phyloP scores from a whole-genome alignment of 2,888 invertebrate genomes.

The Dascillus cervinus region DNA sequence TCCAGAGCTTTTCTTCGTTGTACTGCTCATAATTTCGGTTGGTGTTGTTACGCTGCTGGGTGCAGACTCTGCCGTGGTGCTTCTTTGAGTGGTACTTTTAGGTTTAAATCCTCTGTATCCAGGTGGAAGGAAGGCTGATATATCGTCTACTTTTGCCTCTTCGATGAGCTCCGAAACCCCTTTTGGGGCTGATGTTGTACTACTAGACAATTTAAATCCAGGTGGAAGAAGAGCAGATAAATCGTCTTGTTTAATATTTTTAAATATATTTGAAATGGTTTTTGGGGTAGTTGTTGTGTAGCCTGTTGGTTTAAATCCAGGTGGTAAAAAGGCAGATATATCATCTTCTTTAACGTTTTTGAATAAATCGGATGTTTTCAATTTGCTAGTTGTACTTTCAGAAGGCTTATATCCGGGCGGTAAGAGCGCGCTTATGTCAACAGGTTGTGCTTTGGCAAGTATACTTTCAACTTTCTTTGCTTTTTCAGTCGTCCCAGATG shows the following conservation, averaged over 20 bases:
- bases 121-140: conserved; percentile 57
- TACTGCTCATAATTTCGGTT: conserved; percentile 13
- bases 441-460: conserved; percentile 27
- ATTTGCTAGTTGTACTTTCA: conserved; percentile 14
- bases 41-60: conserved; percentile 8
- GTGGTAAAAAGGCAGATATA: conserved; percentile 40
- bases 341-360: conserved; percentile 32
- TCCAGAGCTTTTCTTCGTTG: conserved; percentile 42
- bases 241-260: conserved; percentile 50
- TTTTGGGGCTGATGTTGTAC: conserved; percentile 23
- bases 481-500: conserved; percentile 10
- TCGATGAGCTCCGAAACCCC: conserved; percentile 40
- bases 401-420: conserved; percentile 54
- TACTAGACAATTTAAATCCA: conserved; percentile 47
- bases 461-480: conserved; percentile 10
- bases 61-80: conserved; percentile 11
- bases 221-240: conserved; percentile 56
- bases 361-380: conserved; percentile 7
- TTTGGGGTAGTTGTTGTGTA: conserved; percentile 39
- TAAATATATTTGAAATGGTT: too few relatives aligned
- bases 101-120: conserved; percentile 47
- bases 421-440: conserved; percentile 52
- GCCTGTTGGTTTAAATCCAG: conserved; percentile 38
- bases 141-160: conserved; percentile 48
- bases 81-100: conserved; percentile 11